Evolutionary conservation across 2,888 invertebrate genomes (phyloP), one percentile per base, ranked within the genome.

Genomic region (Oxycera nigricornis): DNA sequence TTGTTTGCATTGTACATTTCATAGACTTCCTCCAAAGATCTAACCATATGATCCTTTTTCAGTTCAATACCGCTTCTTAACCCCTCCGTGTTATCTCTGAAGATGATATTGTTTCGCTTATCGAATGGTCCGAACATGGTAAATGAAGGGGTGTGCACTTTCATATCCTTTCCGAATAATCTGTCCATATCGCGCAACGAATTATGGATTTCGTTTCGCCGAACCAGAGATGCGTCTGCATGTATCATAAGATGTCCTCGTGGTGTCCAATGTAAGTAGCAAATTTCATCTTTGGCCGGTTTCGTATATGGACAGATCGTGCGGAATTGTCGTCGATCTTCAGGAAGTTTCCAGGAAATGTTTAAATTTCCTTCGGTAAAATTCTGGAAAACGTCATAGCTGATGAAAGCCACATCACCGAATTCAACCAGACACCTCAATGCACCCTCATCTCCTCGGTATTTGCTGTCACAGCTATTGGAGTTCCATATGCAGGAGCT

Each of bases 391-490:
- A 89, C 88, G 26, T 86, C 86, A 76, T 91, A 88, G 78, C 90
- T 90, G 1, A 95, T 84, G 79, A 95, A 94, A 0, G 94, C 94
- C 0, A 95, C 93, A 79, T 95, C 94, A 2, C 89, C 92, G 0
- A 89, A 90, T 76, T 91, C 89, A 1, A 89, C 86, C 14, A 95
- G 83, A 77, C 93, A 92, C 72, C 88, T 85, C 41, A 93, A 81
- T 0, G 92, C 92, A 1, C 90, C 89, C 75, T 87, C 84, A 75
- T 92, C 92, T 0, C 89, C 90, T 14, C 82, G 82, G 73, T 85
- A 82, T 9, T 81, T 80, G 39, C 86, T 83, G 2, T 85, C 84
- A 70, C 85, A 85, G 20, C 79, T 74, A 1, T 70, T 77, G 0
- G 61, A n/a, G 6, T 82, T 77, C 77, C 87, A 90, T 0, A 90